Conservation (phyloP, 2,113 vertebrate species). For the human (Homo sapiens) region GRCh38 chr13:21926001-21926500, state of each 20-base stretch:
- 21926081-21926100: no score
- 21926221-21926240: no score
- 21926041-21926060: neutral
- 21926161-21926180: fast-evolving
- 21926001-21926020: neutral
- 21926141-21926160: no score
- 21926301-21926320: neutral
- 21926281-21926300: neutral
- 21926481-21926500: neutral
- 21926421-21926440: neutral
- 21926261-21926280: neutral
- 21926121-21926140: no score
- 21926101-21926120: fast-evolving
- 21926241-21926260: neutral
- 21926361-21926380: neutral
- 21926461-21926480: neutral
- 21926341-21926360: neutral
- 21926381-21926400: no score
- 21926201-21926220: no score
- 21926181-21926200: no score
- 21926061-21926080: no score
- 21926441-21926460: neutral
- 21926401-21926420: neutral
- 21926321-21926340: neutral
- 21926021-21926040: neutral